These are phyloP conservation scores for Yponomeuta sedellus DNA, from an alignment of 2,888 invertebrate species.

Conservation along the genomic window DNA sequence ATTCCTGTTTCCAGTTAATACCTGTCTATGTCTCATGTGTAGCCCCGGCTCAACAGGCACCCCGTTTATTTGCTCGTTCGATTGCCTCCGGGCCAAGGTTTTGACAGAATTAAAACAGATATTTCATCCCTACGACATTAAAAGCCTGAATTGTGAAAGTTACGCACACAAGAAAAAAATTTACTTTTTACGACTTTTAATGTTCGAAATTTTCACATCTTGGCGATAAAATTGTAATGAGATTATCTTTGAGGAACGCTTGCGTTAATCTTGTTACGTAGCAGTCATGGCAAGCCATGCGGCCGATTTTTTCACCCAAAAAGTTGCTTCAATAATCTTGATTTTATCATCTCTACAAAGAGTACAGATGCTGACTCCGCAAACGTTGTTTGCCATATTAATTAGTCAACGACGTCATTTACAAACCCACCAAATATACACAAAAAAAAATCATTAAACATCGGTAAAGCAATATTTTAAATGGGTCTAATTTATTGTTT, in stretches of 20 bases:
- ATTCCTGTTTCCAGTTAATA: background rate
- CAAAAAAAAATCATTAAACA: no score
- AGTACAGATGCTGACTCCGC: no score
- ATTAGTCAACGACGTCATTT: no score
- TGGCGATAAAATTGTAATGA: slow-evolving; percentile 1
- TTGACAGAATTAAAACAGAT: background rate
- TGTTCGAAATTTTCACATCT: background rate
- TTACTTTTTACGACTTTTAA: background rate
- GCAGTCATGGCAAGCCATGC: background rate
- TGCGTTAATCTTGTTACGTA: background rate
- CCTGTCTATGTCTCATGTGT: background rate
- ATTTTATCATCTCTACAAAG: no score
- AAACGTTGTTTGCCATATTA: no score
- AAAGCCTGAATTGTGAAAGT: background rate
- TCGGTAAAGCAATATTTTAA: no score
- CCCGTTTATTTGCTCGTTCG: slow-evolving; percentile 54
- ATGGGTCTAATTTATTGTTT: no score
- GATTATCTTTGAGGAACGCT: background rate
- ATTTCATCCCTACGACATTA: slow-evolving; percentile 4
- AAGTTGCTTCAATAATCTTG: background rate
- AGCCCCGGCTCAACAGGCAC: slow-evolving; percentile 25
- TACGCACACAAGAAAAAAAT: background rate
- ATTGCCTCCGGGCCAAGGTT: slow-evolving; percentile 19
- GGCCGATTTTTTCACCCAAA: background rate
- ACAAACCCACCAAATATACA: no score